A percentile compares a stretch with the other conserved stretches of the same genome.
Conservation (phyloP, 2,797 vertebrate species). For the Sitta carolinensis region DNA sequence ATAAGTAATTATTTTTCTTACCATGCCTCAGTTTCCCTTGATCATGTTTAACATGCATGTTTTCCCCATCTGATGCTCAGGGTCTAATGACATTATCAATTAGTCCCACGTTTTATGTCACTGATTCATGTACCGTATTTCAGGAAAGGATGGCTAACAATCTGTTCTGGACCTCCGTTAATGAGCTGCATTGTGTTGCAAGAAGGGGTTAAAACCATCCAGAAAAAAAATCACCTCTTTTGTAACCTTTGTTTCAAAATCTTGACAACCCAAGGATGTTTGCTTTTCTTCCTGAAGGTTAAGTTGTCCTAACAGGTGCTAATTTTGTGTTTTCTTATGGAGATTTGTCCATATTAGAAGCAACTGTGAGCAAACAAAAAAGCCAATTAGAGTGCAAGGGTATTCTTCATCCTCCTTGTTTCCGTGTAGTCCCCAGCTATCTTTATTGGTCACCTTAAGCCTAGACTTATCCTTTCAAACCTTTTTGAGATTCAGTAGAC, state of each 20-base stretch:
- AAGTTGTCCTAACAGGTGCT: constrained; percentile 76
- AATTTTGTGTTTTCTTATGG: constrained; percentile 76
- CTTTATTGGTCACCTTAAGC: constrained; percentile 69
- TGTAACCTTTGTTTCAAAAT: constrained; percentile 62
- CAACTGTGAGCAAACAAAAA: constrained; percentile 72
- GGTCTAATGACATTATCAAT: not conserved
- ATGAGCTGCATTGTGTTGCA: not conserved
- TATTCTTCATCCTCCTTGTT: constrained; percentile 47
- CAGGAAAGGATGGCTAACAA: not conserved
- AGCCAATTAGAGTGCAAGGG: constrained; percentile 57
- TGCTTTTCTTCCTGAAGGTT: constrained; percentile 73
- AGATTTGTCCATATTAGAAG: constrained; percentile 72
- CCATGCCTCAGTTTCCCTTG: not conserved
- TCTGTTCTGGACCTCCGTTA: not conserved
- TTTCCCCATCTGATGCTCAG: not conserved
- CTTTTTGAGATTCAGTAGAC: constrained; percentile 34
- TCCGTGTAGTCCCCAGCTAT: constrained; percentile 23
- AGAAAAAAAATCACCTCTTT: constrained; percentile 4
- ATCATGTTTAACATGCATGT: not conserved
- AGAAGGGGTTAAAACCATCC: constrained; percentile 56
- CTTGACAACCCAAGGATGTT: constrained; percentile 65
- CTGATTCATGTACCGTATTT: not conserved
- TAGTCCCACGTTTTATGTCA: not conserved
- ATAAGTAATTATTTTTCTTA: not conserved
- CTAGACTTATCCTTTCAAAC: constrained; percentile 56